Base-by-base conservation (phyloP, 2,797 vertebrate genomes). In the Cottoperca gobio region DNA sequence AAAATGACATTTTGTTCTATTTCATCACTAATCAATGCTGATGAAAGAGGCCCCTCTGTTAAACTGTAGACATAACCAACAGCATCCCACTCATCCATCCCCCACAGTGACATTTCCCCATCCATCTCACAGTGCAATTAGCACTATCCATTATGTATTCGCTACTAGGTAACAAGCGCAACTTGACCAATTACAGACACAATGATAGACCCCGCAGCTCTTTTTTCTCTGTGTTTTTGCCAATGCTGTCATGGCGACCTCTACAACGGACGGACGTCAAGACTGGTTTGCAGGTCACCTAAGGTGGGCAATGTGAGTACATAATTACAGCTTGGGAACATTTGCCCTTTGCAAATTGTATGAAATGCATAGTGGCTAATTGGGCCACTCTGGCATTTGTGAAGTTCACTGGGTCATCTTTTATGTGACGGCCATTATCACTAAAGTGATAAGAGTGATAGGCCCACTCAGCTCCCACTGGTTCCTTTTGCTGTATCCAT, bases 291-390 rank as follows among this genome's bases (percentile, higher is more conserved):
- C 86, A 76, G 91, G 91, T 92, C 91, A 91, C 73, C 73, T 57
- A 76, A 90, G 92, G 88, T 92, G 88, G 90, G 86, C 91, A 91
- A 89, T 88, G 90, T 90, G 92, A 93, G 91, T 93, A 92, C 92
- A 91, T 93, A 93, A 93, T 94, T 93, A 92, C 90, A 93, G 93
- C 93, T 90, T 89, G 90, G 90, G 88, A 93, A 93, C 92, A 93
- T 91, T 93, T 93, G 93, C 87, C 93, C 91, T 93, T 93, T 92
- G 90, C 88, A 93, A 93, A 93, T 93, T 94, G 92, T 92, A 91
- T 93, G 93, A 93, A 94, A 94, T 93, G 92, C 92, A 93, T 94
- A 92, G 91, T 91, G 88, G 91, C 90, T 94, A 94, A 93, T 94
- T 93, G 93, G 93, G 92, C 92, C 90, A 92, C 90, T 92, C 82